Evolutionary conservation across 2,113 vertebrate species (phyloP), one percentile per base, ranked within the genome.

Genomic region (Paradoxurus hermaphroditus): DNA sequence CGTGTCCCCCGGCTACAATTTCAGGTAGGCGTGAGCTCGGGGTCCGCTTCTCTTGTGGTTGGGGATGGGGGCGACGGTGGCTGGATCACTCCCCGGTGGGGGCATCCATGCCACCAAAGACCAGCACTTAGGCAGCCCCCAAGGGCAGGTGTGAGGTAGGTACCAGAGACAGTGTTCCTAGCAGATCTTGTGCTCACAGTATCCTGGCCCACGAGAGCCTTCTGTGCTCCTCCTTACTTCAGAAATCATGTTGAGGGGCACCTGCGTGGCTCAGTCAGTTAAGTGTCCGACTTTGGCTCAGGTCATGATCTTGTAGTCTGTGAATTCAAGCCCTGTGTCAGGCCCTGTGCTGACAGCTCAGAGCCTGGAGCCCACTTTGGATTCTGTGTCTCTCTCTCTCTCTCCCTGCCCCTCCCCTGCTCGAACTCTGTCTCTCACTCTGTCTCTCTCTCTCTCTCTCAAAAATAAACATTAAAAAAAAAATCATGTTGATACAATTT

Each of bases 1-100:
- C 0, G 98, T 99, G 65, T 99, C 99, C 0, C 99, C 99, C 0
- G 99, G 99, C 96, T 99, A 99, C 98, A 99, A 99, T 97, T 99
- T 99, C 98, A 99, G 99, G 99, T 99, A 96, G 51, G 1, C 15
- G 1, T 10, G 46, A 29, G 19, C 62, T 6, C n/a, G 29, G 70
- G 16, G 14, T 46, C 34, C 1, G 0, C 12, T 41, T 21, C 78
- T 77, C n/a, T 0, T 14, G 0, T 7, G 51, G 15, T 4, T 7
- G 51, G 2, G 31, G 31, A 14, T 2, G 65, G 5, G 39, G n/a
- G 29, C 0, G 21, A 3, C 0, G 1, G 53, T 0, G 29, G 36
- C 29, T 51, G 31, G 34, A 5, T 72, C 34, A 39, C 21, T 34
- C 5, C 44, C 21, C 31, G 2, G 0, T n/a, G 53, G 53, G 72